These are phyloP conservation scores for Habroteleia sp. DNA, from an alignment of 2,888 invertebrate genomes.

Conservation along the genomic window DNA sequence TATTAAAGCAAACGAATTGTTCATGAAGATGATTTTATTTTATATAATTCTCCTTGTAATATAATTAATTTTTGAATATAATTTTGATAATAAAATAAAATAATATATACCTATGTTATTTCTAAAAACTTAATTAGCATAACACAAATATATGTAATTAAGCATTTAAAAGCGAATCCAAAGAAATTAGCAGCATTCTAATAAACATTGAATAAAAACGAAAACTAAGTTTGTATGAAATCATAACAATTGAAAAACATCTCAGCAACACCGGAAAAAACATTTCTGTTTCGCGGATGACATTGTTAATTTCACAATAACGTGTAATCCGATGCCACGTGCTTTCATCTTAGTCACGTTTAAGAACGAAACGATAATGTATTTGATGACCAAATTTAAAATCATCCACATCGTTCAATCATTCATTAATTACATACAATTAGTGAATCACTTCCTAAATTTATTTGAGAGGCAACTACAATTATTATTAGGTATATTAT, in stretches of 20 bases:
- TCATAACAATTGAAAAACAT: constrained; percentile 14
- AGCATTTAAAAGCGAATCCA: too few species aligned
- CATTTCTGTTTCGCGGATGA: constrained; percentile 18
- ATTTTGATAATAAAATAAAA: too few species aligned
- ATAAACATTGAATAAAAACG: constrained; percentile 4
- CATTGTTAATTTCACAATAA: constrained; percentile 49
- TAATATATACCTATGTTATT: too few species aligned
- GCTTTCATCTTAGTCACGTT: constrained; percentile 26
- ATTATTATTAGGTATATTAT: too few species aligned
- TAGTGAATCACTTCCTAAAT: constrained; percentile 5
- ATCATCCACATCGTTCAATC: constrained; percentile 1
- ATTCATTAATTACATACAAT: constrained; percentile 10
- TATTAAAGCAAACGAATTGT: too few species aligned
- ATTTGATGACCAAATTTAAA: constrained; percentile 24
- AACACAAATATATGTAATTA: too few species aligned
- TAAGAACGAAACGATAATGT: constrained; percentile 1
- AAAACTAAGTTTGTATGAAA: constrained; percentile 4
- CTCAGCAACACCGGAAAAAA: constrained; percentile 6
- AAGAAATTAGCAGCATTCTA: too few species aligned
- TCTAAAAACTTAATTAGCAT: too few species aligned
- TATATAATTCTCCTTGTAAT: too few species aligned
- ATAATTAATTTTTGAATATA: too few species aligned
- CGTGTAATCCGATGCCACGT: constrained; percentile 32
- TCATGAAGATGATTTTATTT: too few species aligned
- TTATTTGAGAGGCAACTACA: constrained; percentile 24